Evolutionary conservation across 2,797 vertebrate species (phyloP).

Genomic region (Anguilla anguilla): DNA sequence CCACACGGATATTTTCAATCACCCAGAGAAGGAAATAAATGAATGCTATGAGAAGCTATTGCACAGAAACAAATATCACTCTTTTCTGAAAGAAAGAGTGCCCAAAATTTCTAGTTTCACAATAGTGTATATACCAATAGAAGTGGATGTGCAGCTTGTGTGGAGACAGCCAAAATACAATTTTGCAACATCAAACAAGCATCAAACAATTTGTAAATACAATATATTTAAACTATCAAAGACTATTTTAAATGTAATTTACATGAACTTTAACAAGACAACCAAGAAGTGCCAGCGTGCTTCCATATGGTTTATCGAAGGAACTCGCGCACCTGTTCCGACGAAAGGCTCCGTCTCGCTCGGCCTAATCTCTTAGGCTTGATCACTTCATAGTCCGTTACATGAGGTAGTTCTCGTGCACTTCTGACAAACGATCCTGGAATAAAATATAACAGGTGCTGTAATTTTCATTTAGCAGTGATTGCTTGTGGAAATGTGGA

Average conservation of each 20-base stretch:
- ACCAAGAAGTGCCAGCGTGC: not conserved
- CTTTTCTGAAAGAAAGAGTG: too few species aligned
- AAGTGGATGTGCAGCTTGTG: too few species aligned
- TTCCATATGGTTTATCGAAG: not conserved
- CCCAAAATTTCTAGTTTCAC: too few species aligned
- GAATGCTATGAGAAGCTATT: too few species aligned
- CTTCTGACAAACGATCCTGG: constrained; percentile 51
- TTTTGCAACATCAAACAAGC: too few species aligned
- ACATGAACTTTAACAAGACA: not conserved
- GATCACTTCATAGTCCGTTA: constrained; percentile 70
- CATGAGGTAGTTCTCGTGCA: constrained; percentile 52
- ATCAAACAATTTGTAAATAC: not conserved
- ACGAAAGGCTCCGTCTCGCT: constrained; percentile 56
- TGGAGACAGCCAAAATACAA: too few species aligned
- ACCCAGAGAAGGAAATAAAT: too few species aligned
- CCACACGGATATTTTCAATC: not conserved
- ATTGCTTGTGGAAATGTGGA: not conserved
- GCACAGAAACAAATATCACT: too few species aligned
- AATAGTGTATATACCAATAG: too few species aligned
- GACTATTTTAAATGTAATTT: not conserved
- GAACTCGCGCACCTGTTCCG: constrained; percentile 56
- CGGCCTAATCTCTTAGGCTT: constrained; percentile 65
- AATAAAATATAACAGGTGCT: not conserved
- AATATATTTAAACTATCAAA: not conserved
- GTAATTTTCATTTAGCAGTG: not conserved